Conservation (phyloP, 2,888 invertebrate genomes). For the Acleris laterana region DNA sequence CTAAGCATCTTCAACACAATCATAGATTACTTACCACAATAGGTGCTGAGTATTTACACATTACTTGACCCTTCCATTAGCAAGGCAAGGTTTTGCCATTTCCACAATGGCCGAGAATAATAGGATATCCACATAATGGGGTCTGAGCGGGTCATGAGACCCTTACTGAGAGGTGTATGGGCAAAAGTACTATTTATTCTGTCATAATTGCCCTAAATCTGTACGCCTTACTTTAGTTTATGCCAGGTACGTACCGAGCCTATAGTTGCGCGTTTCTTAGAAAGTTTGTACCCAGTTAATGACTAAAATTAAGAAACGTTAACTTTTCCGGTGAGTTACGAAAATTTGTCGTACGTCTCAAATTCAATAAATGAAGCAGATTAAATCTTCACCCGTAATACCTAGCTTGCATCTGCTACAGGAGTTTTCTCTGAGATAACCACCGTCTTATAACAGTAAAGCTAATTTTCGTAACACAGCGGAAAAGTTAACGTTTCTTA, state of each 20-base stretch:
- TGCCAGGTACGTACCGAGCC: slow-evolving; percentile 1
- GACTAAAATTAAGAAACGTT: too few species aligned
- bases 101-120: slow-evolving; percentile 49
- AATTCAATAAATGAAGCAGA: too few species aligned
- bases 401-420: too few species aligned
- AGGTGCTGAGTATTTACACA: slow-evolving; percentile 43
- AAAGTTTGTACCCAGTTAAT: too few species aligned
- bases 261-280: too few species aligned
- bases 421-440: too few species aligned
- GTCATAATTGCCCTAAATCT: slow-evolving; percentile 32
- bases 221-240: slow-evolving; percentile 13
- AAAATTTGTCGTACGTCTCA: too few species aligned
- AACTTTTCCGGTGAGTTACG: too few species aligned
- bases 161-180: slow-evolving; percentile 23
- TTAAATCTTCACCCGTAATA: too few species aligned
- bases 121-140: slow-evolving; percentile 47
- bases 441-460: too few species aligned
- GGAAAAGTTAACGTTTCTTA: too few species aligned
- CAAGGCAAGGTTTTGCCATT: slow-evolving; percentile 49
- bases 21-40: slow-evolving; percentile 37
- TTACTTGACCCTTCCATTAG: slow-evolving; percentile 60
- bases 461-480: too few species aligned
- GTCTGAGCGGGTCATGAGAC: slow-evolving; percentile 19
- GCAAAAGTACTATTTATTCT: slow-evolving; percentile 33
- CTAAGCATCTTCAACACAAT: slow-evolving; percentile 31